Evolutionary conservation across 2,888 invertebrate genomes (phyloP).

Genomic region (Ophioninae sp.): DNA sequence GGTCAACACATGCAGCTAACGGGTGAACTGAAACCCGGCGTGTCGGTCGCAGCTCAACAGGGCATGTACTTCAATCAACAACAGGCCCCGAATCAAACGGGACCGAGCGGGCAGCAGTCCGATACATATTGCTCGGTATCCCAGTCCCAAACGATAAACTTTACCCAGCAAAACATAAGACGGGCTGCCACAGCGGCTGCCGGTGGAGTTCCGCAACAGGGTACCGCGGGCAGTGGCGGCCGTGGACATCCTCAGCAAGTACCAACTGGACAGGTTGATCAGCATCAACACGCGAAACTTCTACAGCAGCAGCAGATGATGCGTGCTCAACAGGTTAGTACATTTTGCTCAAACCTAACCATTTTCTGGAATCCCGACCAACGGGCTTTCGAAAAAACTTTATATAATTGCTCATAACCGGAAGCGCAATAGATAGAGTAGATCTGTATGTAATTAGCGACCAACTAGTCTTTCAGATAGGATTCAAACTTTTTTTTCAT

Average conservation of each 20-base stretch:
- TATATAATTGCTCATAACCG: too few species aligned
- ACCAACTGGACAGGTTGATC: slow-evolving; percentile 79
- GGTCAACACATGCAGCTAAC: slow-evolving; percentile 92
- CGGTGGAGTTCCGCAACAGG: slow-evolving; percentile 77
- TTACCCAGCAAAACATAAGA: slow-evolving; percentile 88
- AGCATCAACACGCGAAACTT: slow-evolving; percentile 87
- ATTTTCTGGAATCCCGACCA: not conserved
- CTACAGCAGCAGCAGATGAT: slow-evolving; percentile 84
- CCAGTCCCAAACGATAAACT: slow-evolving; percentile 93
- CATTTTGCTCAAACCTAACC: not conserved
- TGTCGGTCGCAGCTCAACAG: slow-evolving; percentile 92
- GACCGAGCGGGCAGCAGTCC: slow-evolving; percentile 79
- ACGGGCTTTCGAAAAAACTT: not conserved
- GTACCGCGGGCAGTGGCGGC: slow-evolving; percentile 63
- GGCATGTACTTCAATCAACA: slow-evolving; percentile 87
- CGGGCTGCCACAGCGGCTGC: slow-evolving; percentile 81
- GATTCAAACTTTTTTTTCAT: too few species aligned
- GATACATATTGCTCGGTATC: slow-evolving; percentile 88
- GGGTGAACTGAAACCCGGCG: slow-evolving; percentile 87
- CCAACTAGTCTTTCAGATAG: too few species aligned
- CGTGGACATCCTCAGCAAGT: slow-evolving; percentile 78
- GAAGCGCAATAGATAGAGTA: too few species aligned
- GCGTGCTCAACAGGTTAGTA: slow-evolving; percentile 78
- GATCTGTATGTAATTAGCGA: too few species aligned
- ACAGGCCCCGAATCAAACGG: slow-evolving; percentile 74